Percentiles rank a stretch among this genome's conserved stretches.
Conservation (phyloP, 2,797 vertebrate genomes). For the Onychomys arenicola region DNA sequence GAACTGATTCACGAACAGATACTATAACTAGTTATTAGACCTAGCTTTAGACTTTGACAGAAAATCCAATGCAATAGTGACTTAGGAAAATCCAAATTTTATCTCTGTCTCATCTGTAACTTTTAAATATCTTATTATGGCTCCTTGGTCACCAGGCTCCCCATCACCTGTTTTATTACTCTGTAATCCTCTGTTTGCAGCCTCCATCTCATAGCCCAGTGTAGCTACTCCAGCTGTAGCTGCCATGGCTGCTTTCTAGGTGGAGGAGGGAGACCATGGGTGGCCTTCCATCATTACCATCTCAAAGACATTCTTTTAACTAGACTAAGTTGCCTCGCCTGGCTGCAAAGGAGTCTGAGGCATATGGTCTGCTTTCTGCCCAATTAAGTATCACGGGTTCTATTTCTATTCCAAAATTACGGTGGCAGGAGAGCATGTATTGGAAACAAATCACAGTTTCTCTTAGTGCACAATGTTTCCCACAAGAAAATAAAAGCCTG, state of each 20-base stretch:
- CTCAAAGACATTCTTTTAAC: background rate
- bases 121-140: background rate
- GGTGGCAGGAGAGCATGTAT: background rate
- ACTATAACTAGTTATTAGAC: background rate
- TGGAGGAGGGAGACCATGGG: background rate
- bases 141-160: background rate
- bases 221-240: background rate
- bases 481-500: background rate
- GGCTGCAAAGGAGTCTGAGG: background rate
- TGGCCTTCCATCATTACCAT: background rate
- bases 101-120: background rate
- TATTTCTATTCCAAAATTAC: background rate
- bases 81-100: background rate
- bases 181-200: background rate
- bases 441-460: background rate
- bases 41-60: background rate
- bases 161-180: background rate
- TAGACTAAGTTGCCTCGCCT: background rate
- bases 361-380: background rate
- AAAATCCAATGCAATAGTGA: slow-evolving; percentile 14
- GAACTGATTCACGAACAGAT: background rate
- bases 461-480: background rate
- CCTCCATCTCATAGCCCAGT: background rate
- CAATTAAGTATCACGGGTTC: background rate
- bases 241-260: background rate